A percentile compares a stretch with the other conserved stretches of the same genome.
These are phyloP conservation scores for Pelmatolapia mariae DNA, from an alignment of 2,113 vertebrate genomes.

Conservation along the genomic window DNA sequence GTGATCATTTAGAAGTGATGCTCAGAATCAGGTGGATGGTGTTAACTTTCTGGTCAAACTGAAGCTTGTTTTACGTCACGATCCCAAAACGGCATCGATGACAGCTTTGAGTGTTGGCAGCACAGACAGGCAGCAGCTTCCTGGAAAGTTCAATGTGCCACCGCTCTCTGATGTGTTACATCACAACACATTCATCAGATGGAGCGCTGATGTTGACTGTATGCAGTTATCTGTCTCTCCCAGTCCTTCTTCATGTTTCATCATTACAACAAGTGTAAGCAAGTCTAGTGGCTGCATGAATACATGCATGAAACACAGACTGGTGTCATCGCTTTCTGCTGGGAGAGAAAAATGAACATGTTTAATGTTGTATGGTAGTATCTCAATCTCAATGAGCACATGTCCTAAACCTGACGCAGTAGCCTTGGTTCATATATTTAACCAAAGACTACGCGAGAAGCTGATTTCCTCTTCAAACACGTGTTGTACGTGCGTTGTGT, in stretches of 20 bases:
- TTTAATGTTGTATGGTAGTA: neutral
- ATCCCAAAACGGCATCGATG: neutral
- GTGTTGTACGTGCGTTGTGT: accelerated
- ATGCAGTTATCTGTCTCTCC: neutral
- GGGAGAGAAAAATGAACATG: neutral
- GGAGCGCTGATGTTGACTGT: neutral
- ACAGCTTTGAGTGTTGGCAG: neutral
- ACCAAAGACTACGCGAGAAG: accelerated
- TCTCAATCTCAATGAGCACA: neutral
- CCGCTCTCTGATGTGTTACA: neutral
- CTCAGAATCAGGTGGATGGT: neutral
- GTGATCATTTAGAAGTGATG: neutral
- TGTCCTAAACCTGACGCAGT: neutral
- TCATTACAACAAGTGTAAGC: neutral
- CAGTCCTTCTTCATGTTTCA: neutral
- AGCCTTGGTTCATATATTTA: neutral
- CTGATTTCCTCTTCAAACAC: neutral
- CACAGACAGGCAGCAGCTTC: neutral
- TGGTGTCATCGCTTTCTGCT: neutral
- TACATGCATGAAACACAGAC: neutral
- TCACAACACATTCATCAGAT: neutral
- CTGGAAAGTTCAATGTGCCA: neutral
- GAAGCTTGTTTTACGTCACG: neutral
- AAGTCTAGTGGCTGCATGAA: neutral
- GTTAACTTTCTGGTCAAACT: neutral